Evolutionary conservation across 2,888 invertebrate species (phyloP).

Genomic region (Temnothorax ravouxi): DNA sequence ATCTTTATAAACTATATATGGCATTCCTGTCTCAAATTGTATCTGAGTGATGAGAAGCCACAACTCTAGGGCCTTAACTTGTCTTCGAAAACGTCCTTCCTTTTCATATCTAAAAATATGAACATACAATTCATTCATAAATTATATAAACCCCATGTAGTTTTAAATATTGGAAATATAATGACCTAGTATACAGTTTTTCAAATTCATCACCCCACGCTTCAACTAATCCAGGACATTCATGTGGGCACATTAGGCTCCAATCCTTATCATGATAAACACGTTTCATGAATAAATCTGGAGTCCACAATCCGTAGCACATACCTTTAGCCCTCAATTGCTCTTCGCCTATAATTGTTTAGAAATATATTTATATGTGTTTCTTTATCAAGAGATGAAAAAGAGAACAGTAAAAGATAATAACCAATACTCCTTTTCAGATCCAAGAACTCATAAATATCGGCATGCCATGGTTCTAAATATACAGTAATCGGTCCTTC

Average conservation of each 20-base stretch:
- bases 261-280: slow-evolving; percentile 94
- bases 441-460: slow-evolving; percentile 97
- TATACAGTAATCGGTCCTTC: slow-evolving; percentile 99
- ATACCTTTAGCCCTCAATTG: slow-evolving; percentile 97
- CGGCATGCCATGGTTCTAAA: slow-evolving; percentile 99
- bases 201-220: slow-evolving; percentile 98
- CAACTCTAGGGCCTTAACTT: slow-evolving; percentile 93
- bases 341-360: slow-evolving; percentile 90
- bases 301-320: slow-evolving; percentile 99
- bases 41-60: slow-evolving; percentile 98
- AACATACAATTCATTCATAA: slow-evolving; percentile 27
- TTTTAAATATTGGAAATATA: slow-evolving; percentile 60
- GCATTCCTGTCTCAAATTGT: slow-evolving; percentile 98
- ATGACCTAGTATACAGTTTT: slow-evolving; percentile 91
- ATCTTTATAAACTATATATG: slow-evolving; percentile 98
- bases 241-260: slow-evolving; percentile 99
- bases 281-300: slow-evolving; percentile 98
- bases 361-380: neutral
- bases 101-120: slow-evolving; percentile 90
- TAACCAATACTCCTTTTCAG: slow-evolving; percentile 95
- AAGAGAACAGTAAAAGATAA: slow-evolving; percentile 6
- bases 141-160: slow-evolving; percentile 13
- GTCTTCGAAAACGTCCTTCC: slow-evolving; percentile 90
- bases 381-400: neutral
- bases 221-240: slow-evolving; percentile 95